phyloP scores from a whole-genome alignment of 1,140 invertebrate species.

The Argopecten irradians region DNA sequence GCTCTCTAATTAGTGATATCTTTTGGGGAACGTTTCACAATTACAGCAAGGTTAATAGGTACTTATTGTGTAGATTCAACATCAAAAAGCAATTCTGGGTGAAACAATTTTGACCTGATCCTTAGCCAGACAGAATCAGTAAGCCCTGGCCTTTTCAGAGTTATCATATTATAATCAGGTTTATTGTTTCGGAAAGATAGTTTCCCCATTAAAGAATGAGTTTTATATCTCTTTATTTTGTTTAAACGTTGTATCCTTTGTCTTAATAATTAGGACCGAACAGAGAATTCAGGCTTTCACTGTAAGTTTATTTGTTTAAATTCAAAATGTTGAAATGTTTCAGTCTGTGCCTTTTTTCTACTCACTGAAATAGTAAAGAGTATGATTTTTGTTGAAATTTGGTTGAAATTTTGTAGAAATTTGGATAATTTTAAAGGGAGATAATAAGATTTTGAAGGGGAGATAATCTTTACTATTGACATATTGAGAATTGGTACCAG shows the following conservation, averaged over 20 bases:
- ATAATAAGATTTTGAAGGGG: not conserved
- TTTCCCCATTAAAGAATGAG: not conserved
- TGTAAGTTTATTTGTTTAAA: too few species aligned
- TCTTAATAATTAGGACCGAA: too few species aligned
- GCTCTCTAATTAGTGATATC: not conserved
- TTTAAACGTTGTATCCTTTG: too few species aligned
- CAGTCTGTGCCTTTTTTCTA: not conserved
- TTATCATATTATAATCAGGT: not conserved
- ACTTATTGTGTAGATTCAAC: not conserved
- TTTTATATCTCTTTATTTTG: not conserved
- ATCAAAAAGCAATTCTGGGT: not conserved
- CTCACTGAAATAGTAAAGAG: not conserved
- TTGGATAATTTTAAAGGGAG: not conserved
- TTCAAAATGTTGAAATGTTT: too few species aligned
- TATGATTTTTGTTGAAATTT: not conserved
- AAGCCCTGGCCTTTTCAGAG: not conserved
- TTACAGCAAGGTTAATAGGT: not conserved
- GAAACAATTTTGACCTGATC: not conserved
- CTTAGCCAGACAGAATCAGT: not conserved
- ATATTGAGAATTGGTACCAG: not conserved
- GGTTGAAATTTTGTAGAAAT: not conserved
- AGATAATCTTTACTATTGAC: not conserved
- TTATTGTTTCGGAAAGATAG: not conserved
- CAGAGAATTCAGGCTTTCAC: too few species aligned
- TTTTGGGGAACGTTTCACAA: not conserved